Percentiles rank a stretch among this genome's conserved stretches.
phyloP scores from a whole-genome alignment of 2,797 vertebrate genomes.

The Chrosomus eos region DNA sequence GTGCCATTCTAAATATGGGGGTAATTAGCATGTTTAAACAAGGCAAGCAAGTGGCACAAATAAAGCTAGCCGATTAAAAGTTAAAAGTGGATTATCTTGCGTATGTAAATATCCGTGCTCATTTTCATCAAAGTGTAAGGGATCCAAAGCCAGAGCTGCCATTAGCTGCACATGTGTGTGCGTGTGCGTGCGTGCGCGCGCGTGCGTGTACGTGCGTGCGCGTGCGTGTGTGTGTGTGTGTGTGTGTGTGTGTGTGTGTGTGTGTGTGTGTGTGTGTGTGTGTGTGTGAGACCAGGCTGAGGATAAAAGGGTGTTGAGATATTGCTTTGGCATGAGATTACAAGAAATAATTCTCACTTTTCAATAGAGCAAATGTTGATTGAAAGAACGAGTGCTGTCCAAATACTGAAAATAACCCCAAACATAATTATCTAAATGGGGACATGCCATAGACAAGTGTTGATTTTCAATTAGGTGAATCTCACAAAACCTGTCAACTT shows the following conservation, averaged over 20 bases:
- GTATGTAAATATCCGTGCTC: constrained; percentile 70
- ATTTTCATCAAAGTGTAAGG: constrained; percentile 64
- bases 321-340: constrained; percentile 4
- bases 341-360: neutral
- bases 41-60: constrained; percentile 68
- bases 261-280: constrained; percentile 35
- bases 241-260: constrained; percentile 25
- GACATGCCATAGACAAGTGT: neutral
- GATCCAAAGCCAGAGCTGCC: constrained; percentile 57
- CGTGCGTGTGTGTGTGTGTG: constrained; percentile 10
- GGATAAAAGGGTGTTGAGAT: neutral
- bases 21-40: constrained; percentile 75
- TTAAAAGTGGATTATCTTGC: constrained; percentile 70
- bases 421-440: neutral
- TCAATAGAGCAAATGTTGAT: constrained; percentile 2
- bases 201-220: constrained; percentile 37
- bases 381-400: neutral
- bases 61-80: constrained; percentile 69
- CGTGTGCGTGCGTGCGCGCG: constrained; percentile 12
- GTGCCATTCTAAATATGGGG: constrained; percentile 72
- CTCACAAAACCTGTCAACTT: neutral
- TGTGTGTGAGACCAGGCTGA: neutral
- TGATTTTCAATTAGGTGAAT: neutral
- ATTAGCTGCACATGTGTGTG: constrained; percentile 55
- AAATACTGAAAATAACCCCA: neutral